Evolutionary conservation across 2,113 vertebrate species (phyloP), one percentile per base, ranked within the genome.

Genomic region (Nyctibius bracteatus): DNA sequence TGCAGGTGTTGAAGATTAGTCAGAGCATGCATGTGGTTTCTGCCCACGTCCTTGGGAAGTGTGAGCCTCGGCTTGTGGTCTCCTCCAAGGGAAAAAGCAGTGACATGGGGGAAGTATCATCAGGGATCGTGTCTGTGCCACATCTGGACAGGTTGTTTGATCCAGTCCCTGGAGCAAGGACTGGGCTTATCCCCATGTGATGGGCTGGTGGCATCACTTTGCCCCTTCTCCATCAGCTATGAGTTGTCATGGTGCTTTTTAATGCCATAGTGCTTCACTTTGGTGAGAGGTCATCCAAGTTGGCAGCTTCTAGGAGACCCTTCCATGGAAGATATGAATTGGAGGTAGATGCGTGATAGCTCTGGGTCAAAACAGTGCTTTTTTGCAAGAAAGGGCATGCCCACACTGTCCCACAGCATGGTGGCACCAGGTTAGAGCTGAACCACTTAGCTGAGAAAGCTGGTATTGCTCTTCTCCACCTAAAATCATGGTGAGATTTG

Each of bases 361-460:
- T 67, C n/a, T 80, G 62, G 43, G 25, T 54, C 22, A 21, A 55
- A 62, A 55, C 1, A 1, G 24, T 57, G 27, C 62, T 88, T 33
- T 3, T 71, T 81, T 31, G 37, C 33, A 14, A 22, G 43, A 46
- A 59, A 8, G 19, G 28, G 3, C 27, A 23, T 9, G 10, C 27
- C 37, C 41, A 30, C 1, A 0, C 20, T 7, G 0, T 81, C 41
- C 77, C 5, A 2, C 47, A 30, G 58, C 7, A 0, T 14, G n/a
- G n/a, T 55, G 57, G 28, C 66, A 66, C 52, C 20, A 18, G 44
- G 6, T 58, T 37, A 54, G 51, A 71, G 70, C 46, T 10, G 39
- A 71, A 71, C 43, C 15, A 5, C 81, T 41, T 8, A 28, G 30
- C 27, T 55, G 39, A 25, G 59, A 58, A 57, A 24, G 55, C 51